These are phyloP conservation scores for Zaprionus vittiger DNA, from an alignment of 1,140 invertebrate genomes.

Conservation along the genomic window DNA sequence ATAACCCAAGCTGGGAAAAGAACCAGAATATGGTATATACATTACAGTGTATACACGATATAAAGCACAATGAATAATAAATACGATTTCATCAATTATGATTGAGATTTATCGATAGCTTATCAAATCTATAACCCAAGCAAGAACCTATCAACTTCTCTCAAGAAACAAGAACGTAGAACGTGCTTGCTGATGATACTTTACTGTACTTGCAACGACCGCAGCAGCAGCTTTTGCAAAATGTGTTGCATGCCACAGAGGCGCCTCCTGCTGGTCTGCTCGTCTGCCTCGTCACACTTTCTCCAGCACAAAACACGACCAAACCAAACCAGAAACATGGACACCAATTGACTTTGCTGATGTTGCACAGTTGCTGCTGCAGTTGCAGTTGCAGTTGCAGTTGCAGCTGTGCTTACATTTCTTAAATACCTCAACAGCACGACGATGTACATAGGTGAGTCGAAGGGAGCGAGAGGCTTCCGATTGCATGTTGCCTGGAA, in stretches of 20 bases:
- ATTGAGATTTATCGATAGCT: too few relatives aligned
- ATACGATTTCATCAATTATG: background rate
- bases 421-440: conserved; percentile 26
- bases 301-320: background rate
- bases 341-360: conserved; percentile 38
- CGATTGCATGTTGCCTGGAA: conserved; percentile 12
- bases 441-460: background rate
- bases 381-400: conserved; percentile 4
- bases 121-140: background rate
- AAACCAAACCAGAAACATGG: conserved; percentile 30
- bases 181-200: background rate
- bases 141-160: too few relatives aligned
- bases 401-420: conserved; percentile 37
- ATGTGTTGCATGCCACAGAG: conserved; percentile 33
- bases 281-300: background rate
- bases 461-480: background rate
- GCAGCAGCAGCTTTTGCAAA: conserved; percentile 6
- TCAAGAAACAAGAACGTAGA: background rate
- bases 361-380: conserved; percentile 26
- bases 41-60: background rate
- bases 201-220: conserved; percentile 3
- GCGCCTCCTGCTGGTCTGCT: conserved; percentile 4
- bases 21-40: background rate
- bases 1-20: background rate
- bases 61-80: background rate